Evolutionary conservation across 2,888 invertebrate genomes (phyloP), one percentile per base, ranked within the genome.

Genomic region (Criorhina ranunculi): DNA sequence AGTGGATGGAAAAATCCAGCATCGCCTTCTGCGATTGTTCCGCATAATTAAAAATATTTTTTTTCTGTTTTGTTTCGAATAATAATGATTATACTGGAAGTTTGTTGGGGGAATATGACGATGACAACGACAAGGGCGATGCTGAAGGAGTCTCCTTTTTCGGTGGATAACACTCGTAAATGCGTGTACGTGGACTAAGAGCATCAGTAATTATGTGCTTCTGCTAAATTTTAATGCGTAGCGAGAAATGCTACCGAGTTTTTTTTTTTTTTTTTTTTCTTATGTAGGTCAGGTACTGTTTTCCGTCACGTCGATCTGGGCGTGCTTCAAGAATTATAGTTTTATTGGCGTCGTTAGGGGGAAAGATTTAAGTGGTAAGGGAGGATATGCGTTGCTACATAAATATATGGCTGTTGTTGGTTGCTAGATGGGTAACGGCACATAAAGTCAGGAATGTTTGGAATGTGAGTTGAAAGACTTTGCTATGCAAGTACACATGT

Each of bases 31-130:
- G 11, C 33, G 59, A 73, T 75, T 64, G 75, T 64, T 64, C 57
- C 64, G 55, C 19, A 75, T 55, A 76, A 67, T 76, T 67, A 60
- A 60, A 51, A 24, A 24, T 24, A 1, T 3, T 24, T 24, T 24
- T 4, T 44, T 69, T 46, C 11, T 5, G 12, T 40, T 33, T 37
- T 46, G 31, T 12, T 73, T 9, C 51, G 49, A 19, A 49, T 64
- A 64, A 64, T 64, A 24, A 24, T 24, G 24, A 24, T 24, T 24
- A 4, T 24, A 11, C 51, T 76, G 55, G 49, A 69, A 55, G 70
- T 76, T 59, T 70, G 64, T 51, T 70, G 35, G 12, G 81, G 76
- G 42, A 76, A 57, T 57, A 51, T 7, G 49, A 62, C 29, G 12
- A 12, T 24, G 60, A 44, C 11, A n/a, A n/a, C n/a, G n/a, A 60